Conservation (phyloP, 2,797 vertebrate genomes). For the Sus cebifrons region DNA sequence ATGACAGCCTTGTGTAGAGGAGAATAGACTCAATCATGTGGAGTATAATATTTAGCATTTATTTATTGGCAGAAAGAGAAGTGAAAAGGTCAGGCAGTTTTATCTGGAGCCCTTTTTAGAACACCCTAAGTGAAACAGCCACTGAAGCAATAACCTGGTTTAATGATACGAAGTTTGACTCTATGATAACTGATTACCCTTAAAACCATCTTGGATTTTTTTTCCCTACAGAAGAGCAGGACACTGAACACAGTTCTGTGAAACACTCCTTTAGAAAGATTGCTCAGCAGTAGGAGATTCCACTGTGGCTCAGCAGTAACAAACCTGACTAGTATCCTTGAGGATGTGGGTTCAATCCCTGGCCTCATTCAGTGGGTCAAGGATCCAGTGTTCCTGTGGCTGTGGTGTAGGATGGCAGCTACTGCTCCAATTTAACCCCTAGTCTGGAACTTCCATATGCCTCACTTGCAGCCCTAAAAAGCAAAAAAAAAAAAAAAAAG, state of each 20-base stretch:
- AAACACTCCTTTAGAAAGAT: background rate
- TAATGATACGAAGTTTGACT: background rate
- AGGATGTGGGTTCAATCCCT: too few relatives aligned
- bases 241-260: background rate
- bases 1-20: background rate
- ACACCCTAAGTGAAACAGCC: background rate
- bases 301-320: too few relatives aligned
- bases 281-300: background rate
- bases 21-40: background rate
- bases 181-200: background rate
- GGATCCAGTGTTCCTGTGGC: too few relatives aligned
- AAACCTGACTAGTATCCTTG: too few relatives aligned
- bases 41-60: background rate
- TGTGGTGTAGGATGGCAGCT: too few relatives aligned
- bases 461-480: too few relatives aligned
- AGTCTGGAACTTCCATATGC: too few relatives aligned
- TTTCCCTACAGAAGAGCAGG: conserved; percentile 34
- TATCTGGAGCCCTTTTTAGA: background rate
- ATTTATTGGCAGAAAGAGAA: conserved; percentile 1
- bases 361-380: too few relatives aligned
- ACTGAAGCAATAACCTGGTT: background rate
- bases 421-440: too few relatives aligned
- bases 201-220: conserved; percentile 29
- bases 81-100: background rate
- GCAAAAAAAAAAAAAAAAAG: too few relatives aligned